Evolutionary conservation across 2,113 vertebrate species (phyloP), one percentile per base, ranked within the genome.

Genomic region (Bucco capensis): DNA sequence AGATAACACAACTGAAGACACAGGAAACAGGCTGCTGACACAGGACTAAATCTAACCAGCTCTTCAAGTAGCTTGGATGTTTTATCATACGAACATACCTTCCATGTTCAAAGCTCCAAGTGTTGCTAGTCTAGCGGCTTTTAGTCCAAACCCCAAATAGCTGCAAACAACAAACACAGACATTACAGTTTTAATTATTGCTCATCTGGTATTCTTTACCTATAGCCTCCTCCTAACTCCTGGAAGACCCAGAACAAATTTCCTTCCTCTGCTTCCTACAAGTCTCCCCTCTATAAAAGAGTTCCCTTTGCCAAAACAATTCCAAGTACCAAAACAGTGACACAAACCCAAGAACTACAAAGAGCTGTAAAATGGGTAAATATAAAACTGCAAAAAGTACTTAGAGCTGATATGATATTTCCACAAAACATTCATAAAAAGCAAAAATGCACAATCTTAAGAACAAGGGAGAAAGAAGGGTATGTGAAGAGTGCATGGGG

Each of bases 81-180:
- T 67, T 88, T 67, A 64, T n/a, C 33, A 25, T 49, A 78, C 53
- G 58, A 88, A 86, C 86, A 30, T 98, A 99, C 99, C 98, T 97
- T 98, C 97, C 47, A 96, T 96, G 91, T 98, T 98, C 88, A 99
- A 97, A 62, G 98, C 99, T 95, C 99, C 99, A 73, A 99, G 98
- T 1, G 98, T 98, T 75, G 98, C 98, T 61, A 99, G 96, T 92
- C 99, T 98, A 93, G 98, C 98, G 47, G 98, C 98, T 96, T 98
- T 98, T 71, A 99, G 96, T 95, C 99, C 99, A 96, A 99, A 98
- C 61, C 99, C 99, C 96, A 99, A 97, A 96, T 99, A 99, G 96
- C 99, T 99, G 93, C 66, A 91, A 91, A 90, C 30, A 72, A 93
- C 37, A 96, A 61, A 92, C 22, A 71, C 40, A 46, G 46, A 94